Percentiles rank a stretch among this genome's conserved stretches.
These are phyloP conservation scores for Lichenostomus cassidix DNA, from an alignment of 2,113 vertebrate genomes.

Conservation along the genomic window DNA sequence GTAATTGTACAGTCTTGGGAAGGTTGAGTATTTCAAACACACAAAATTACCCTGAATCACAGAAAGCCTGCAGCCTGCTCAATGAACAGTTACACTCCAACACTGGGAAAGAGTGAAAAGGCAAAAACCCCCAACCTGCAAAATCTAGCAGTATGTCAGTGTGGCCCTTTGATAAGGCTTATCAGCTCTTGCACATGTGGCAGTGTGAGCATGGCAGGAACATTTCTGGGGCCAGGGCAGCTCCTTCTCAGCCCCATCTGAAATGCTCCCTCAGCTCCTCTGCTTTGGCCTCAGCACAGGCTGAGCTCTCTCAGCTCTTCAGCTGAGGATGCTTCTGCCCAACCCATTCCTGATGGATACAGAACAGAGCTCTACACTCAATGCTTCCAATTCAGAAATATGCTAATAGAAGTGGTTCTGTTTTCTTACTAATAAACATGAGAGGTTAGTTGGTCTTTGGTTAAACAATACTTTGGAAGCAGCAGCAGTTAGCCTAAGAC, in stretches of 20 bases:
- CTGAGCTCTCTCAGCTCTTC: background rate
- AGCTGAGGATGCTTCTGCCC: background rate
- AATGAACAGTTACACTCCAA: background rate
- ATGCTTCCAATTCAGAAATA: background rate
- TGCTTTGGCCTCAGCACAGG: accelerated
- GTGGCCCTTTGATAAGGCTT: background rate
- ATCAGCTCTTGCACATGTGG: background rate
- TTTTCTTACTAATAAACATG: background rate
- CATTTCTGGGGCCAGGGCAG: background rate
- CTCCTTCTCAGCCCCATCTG: background rate
- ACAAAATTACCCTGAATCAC: background rate
- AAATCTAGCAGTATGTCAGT: background rate
- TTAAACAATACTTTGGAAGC: background rate
- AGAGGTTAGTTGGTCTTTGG: background rate
- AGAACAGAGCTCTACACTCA: background rate
- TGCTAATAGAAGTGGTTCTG: accelerated
- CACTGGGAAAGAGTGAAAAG: background rate
- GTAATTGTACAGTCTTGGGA: background rate
- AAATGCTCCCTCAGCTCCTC: background rate
- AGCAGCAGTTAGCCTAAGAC: background rate
- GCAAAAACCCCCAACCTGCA: background rate
- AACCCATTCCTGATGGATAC: accelerated
- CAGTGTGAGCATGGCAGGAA: background rate
- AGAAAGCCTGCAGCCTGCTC: background rate
- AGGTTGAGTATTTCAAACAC: background rate